A percentile compares a stretch with the other conserved stretches of the same genome.
phyloP scores from a whole-genome alignment of 53 echinoderm and acorn worm genomes.

The Mesocentrotus franciscanus region DNA sequence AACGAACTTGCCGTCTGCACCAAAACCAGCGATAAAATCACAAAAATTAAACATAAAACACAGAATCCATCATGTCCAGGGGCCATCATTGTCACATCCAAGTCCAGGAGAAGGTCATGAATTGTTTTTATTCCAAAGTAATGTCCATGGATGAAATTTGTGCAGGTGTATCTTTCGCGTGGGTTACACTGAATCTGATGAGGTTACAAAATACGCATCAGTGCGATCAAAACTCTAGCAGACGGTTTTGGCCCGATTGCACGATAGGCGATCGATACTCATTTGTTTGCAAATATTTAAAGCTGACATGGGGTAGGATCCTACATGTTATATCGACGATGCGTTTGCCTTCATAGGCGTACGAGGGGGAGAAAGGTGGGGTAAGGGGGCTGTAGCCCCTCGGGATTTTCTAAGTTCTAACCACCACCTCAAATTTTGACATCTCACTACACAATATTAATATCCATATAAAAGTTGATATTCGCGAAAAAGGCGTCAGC shows the following conservation, averaged over 20 bases:
- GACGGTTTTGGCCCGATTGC: conserved; percentile 6
- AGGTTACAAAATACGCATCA: neutral
- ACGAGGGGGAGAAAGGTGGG: neutral
- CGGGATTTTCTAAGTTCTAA: too few species aligned
- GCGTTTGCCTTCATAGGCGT: neutral
- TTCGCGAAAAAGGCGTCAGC: too few species aligned
- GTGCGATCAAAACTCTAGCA: neutral
- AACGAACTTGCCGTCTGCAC: neutral
- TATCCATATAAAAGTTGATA: too few species aligned
- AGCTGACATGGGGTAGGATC: too few species aligned
- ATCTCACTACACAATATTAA: too few species aligned
- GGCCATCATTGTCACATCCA: neutral
- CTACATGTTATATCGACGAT: too few species aligned
- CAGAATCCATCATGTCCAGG: neutral
- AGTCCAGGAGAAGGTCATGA: neutral
- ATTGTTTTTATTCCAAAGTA: neutral
- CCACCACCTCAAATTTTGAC: too few species aligned
- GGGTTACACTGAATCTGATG: neutral
- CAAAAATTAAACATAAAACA: neutral
- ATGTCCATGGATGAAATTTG: neutral
- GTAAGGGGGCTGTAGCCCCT: neutral
- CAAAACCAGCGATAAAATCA: neutral
- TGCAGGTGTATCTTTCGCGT: neutral
- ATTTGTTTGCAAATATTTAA: neutral
- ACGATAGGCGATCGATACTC: neutral